A percentile compares a stretch with the other conserved stretches of the same genome.
Evolutionary conservation across 2,888 invertebrate genomes (phyloP).

Genomic region (Hydrotaea diabolus): DNA sequence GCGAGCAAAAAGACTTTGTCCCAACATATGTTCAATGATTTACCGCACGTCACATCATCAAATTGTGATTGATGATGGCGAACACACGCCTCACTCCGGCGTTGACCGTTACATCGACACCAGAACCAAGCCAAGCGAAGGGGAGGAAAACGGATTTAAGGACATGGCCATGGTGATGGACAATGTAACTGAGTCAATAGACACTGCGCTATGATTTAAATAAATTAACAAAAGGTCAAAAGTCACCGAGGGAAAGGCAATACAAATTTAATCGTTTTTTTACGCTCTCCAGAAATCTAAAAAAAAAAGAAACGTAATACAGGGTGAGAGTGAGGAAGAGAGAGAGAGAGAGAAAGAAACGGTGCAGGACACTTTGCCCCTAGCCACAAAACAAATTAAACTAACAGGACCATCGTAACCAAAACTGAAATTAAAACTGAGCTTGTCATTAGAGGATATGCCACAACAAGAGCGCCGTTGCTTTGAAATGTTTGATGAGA

Average conservation of each 20-base stretch:
- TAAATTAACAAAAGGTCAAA: slow-evolving; percentile 56
- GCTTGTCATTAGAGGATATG: slow-evolving; percentile 3
- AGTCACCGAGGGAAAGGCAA: not conserved
- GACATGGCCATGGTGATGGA: not conserved
- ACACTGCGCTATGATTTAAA: slow-evolving; percentile 55
- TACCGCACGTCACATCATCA: slow-evolving; percentile 55
- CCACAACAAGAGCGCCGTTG: not conserved
- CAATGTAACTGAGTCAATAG: slow-evolving; percentile 34
- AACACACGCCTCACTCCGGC: not conserved
- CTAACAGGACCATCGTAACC: slow-evolving; percentile 5
- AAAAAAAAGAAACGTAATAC: too few species aligned
- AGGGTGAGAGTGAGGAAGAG: too few species aligned
- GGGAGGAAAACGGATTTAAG: not conserved
- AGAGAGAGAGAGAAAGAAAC: too few species aligned
- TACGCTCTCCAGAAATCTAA: not conserved
- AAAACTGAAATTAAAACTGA: not conserved
- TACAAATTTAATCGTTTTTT: not conserved
- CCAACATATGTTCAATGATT: slow-evolving; percentile 63
- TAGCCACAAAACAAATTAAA: slow-evolving; percentile 52
- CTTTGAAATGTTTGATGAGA: slow-evolving; percentile 22
- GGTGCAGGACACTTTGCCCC: not conserved
- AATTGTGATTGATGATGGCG: slow-evolving; percentile 68
- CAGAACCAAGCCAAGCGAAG: not conserved
- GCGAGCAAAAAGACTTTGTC: slow-evolving; percentile 26
- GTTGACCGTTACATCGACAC: slow-evolving; percentile 9